These are phyloP conservation scores for Scrobipalpa atriplicella DNA, from an alignment of 2,888 invertebrate genomes.

Conservation along the genomic window DNA sequence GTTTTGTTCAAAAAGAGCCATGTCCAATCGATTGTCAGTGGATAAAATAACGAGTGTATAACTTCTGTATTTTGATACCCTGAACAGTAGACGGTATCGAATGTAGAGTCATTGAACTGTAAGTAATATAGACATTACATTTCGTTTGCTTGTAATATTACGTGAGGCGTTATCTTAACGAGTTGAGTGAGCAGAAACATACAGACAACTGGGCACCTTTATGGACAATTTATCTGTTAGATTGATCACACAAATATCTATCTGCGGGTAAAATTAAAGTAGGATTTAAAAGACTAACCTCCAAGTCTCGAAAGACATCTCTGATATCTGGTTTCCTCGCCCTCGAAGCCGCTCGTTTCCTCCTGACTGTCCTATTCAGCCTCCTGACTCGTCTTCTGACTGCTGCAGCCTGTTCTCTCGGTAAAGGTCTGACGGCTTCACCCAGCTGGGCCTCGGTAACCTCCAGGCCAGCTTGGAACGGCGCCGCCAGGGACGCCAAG, in stretches of 20 bases:
- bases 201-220: slow-evolving; percentile 1
- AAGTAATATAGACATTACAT: neutral
- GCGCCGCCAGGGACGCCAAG: slow-evolving; percentile 86
- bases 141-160: neutral
- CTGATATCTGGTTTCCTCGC: slow-evolving; percentile 91
- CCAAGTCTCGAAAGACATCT: slow-evolving; percentile 91
- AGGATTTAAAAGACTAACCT: slow-evolving; percentile 81
- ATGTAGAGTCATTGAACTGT: slow-evolving; percentile 12
- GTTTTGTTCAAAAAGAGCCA: neutral
- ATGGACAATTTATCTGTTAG: neutral
- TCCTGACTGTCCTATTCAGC: slow-evolving; percentile 89
- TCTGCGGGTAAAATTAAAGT: neutral
- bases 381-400: slow-evolving; percentile 88
- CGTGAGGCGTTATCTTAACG: slow-evolving; percentile 5
- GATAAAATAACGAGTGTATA: neutral
- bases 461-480: slow-evolving; percentile 87
- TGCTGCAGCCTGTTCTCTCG: slow-evolving; percentile 89
- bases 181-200: neutral
- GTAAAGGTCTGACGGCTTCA: slow-evolving; percentile 83
- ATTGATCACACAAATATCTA: no score
- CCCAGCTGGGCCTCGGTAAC: slow-evolving; percentile 86
- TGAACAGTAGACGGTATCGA: neutral
- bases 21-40: slow-evolving; percentile 7
- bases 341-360: slow-evolving; percentile 77
- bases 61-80: slow-evolving; percentile 14